Evolutionary conservation across 2,113 vertebrate species (phyloP).

Genomic region (Siphamia tubifer): DNA sequence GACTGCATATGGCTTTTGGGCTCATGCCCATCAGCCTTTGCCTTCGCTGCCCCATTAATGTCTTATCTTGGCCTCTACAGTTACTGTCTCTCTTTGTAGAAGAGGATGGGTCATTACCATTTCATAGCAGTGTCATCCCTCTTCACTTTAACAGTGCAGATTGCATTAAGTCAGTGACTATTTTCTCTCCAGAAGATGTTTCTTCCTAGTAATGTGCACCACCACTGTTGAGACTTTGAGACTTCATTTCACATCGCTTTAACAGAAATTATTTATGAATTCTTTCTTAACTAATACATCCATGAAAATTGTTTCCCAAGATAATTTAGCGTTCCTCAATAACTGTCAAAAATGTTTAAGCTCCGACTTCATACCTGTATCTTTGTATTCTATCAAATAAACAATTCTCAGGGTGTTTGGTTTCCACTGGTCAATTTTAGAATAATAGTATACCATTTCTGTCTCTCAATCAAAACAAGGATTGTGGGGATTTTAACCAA

Average conservation of each 20-base stretch:
- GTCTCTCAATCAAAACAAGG: no score
- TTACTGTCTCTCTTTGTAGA: slow-evolving; percentile 18
- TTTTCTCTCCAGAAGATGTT: slow-evolving; percentile 38
- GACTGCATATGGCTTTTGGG: slow-evolving; percentile 12
- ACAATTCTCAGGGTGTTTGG: not conserved
- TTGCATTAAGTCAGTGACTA: slow-evolving; percentile 17
- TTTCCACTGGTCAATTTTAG: not conserved
- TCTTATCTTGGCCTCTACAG: slow-evolving; percentile 23
- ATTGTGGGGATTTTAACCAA: no score
- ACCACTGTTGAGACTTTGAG: slow-evolving; percentile 30
- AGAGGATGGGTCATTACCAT: slow-evolving; percentile 53
- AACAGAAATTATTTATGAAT: slow-evolving; percentile 42
- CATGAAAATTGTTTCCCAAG: slow-evolving; percentile 7
- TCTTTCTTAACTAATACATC: slow-evolving; percentile 29
- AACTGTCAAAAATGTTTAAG: not conserved
- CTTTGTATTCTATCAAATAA: not conserved
- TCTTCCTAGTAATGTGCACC: slow-evolving; percentile 24
- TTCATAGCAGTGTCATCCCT: slow-evolving; percentile 37
- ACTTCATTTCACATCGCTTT: slow-evolving; percentile 25
- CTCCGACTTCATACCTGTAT: not conserved
- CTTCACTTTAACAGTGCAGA: slow-evolving; percentile 33
- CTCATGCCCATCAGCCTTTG: not conserved
- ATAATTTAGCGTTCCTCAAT: slow-evolving; percentile 10
- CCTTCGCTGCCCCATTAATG: slow-evolving; percentile 31
- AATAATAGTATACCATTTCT: no score